Base-by-base conservation (phyloP, 2,113 vertebrate genomes). In the Melozone crissalis region DNA sequence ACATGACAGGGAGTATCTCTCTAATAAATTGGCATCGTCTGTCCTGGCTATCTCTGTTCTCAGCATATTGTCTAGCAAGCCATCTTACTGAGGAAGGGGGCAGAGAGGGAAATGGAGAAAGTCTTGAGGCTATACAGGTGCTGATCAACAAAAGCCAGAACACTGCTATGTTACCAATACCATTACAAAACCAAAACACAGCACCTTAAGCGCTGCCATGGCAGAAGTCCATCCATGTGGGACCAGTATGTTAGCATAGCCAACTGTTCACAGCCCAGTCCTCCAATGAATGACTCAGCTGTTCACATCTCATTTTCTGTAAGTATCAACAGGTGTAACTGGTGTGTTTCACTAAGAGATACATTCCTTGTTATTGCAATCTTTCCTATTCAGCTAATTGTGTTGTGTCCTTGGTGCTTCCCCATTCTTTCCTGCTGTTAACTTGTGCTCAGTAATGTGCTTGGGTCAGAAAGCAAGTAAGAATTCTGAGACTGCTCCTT, bases 371-470 rank as follows among this genome's bases (percentile, higher is more conserved):
- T 46, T 68, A 31, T 10, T 77, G 22, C 1, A 1, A 0, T 77
- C 30, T 80, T 92, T 52, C 18, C 27, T 79, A 1, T 37, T 35
- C 24, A 59, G 47, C 35, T 75, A n/a, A 26, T 55, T 58, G 16
- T 62, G 17, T 41, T 59, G 21, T 76, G 46, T 43, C 14, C 22
- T 31, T 51, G 44, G 46, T 41, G 15, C 55, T 74, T 86, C 55
- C 26, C 31, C 14, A 0, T 28, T 65, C 9, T 76, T 88, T 73
- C n/a, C n/a, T 73, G 23, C 43, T 57, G 5, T 59, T 75, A n/a
- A 18, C 43, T 77, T 1, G 0, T 1, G 4, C 35, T 71, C 2
- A 1, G 14, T 54, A 54, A 24, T 20, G 14, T 54, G 10, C 3
- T 18, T 78, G 31, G 16, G 26, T 55, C 17, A 67, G 47, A 72